A percentile compares a stretch with the other conserved stretches of the same genome.
These are phyloP conservation scores for Dreissena polymorpha DNA, from an alignment of 1,140 invertebrate species.

Conservation along the genomic window DNA sequence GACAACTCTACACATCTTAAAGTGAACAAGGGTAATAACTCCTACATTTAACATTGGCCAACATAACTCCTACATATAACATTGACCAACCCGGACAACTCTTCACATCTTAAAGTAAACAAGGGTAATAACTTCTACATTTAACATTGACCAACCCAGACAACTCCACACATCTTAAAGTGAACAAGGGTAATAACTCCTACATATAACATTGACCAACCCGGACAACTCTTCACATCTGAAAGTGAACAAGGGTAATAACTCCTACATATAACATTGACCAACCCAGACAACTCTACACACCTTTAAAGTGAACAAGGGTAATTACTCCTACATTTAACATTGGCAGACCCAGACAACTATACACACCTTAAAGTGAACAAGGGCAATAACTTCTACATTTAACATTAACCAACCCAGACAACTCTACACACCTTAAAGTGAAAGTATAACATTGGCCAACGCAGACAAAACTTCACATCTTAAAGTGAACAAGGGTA, in stretches of 20 bases:
- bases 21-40: slow-evolving; percentile 76
- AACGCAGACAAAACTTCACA: slow-evolving; percentile 74
- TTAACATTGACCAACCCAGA: slow-evolving; percentile 79
- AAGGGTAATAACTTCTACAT: too few species aligned
- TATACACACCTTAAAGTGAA: slow-evolving; percentile 80
- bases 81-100: slow-evolving; percentile 77
- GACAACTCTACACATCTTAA: slow-evolving; percentile 78
- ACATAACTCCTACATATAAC: too few species aligned
- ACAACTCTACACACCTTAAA: slow-evolving; percentile 78
- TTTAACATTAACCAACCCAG: slow-evolving; percentile 79
- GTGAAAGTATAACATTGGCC: too few species aligned
- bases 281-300: slow-evolving; percentile 71
- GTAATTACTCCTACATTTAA: too few species aligned
- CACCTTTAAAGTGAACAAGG: slow-evolving; percentile 81
- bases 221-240: slow-evolving; percentile 77
- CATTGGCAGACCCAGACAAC: slow-evolving; percentile 78
- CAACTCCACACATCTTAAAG: slow-evolving; percentile 78
- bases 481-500: slow-evolving; percentile 80
- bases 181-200: slow-evolving; percentile 80
- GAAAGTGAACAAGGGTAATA: slow-evolving; percentile 78
- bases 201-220: too few species aligned
- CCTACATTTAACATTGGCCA: neutral
- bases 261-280: slow-evolving; percentile 64
- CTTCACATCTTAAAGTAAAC: slow-evolving; percentile 80
- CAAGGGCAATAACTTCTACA: too few species aligned